These are phyloP conservation scores for Odontomyia ornata DNA, from an alignment of 2,888 invertebrate species.

Conservation along the genomic window DNA sequence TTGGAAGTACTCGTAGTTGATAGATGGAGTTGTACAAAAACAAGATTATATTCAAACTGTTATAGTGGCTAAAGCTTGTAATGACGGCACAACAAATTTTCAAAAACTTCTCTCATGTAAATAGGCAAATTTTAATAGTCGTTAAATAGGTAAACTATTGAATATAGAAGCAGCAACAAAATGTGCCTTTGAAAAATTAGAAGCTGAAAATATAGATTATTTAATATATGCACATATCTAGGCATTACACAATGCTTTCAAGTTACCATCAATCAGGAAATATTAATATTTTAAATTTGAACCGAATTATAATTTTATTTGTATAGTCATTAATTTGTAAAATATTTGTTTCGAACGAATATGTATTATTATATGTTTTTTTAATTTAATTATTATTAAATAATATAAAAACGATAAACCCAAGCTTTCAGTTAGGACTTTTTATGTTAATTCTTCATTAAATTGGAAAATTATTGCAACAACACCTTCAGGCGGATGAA, in stretches of 20 bases:
- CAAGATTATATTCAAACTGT: too few species aligned
- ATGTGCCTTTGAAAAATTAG: too few species aligned
- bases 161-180: neutral
- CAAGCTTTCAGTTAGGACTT: neutral
- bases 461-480: too few species aligned
- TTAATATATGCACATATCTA: too few species aligned
- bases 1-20: neutral
- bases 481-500: too few species aligned
- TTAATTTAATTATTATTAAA: constrained; percentile 6
- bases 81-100: too few species aligned
- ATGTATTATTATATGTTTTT: constrained; percentile 14
- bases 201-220: too few species aligned
- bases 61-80: too few species aligned
- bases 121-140: neutral
- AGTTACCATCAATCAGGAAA: constrained; percentile 21
- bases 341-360: constrained; percentile 11
- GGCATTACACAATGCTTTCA: neutral
- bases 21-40: neutral
- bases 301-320: neutral
- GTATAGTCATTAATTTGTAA: constrained; percentile 25
- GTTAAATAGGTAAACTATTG: neutral
- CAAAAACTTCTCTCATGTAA: too few species aligned
- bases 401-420: neutral
- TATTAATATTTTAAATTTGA: neutral
- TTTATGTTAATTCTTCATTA: too few species aligned